These are phyloP conservation scores for Drosophila triauraria DNA, from an alignment of 1,140 invertebrate species.

Conservation along the genomic window DNA sequence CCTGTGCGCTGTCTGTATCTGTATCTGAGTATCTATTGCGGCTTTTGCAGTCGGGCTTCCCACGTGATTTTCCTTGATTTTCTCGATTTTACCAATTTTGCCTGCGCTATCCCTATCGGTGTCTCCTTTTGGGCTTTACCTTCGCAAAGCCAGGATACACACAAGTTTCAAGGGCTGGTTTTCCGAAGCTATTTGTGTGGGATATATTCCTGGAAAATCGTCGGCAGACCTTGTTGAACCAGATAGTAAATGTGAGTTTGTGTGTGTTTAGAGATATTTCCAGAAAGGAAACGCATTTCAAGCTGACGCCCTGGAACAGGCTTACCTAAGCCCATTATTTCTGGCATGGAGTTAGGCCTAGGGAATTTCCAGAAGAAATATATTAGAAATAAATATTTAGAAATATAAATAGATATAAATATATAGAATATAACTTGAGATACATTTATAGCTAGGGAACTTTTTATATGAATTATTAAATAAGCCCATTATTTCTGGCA, in stretches of 20 bases:
- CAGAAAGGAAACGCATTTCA: conserved; percentile 18
- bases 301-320: conserved; percentile 9
- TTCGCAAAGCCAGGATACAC: conserved; percentile 66
- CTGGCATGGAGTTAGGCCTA: neutral
- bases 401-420: too few species aligned
- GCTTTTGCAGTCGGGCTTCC: conserved; percentile 70
- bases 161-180: conserved; percentile 58
- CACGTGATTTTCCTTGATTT: conserved; percentile 68
- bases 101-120: conserved; percentile 53
- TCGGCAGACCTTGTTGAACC: conserved; percentile 30
- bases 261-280: conserved; percentile 26
- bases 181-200: conserved; percentile 63
- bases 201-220: conserved; percentile 54
- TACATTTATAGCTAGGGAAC: too few species aligned
- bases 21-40: conserved; percentile 46
- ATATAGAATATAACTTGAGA: too few species aligned
- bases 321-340: neutral
- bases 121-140: conserved; percentile 74
- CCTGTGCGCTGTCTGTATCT: conserved; percentile 24
- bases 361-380: neutral
- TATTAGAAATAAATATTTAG: too few species aligned
- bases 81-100: conserved; percentile 58
- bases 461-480: too few species aligned
- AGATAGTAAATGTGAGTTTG: conserved; percentile 16
- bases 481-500: too few species aligned